Base-by-base conservation (phyloP, 1,140 invertebrate species). In the Sinella curviseta region DNA sequence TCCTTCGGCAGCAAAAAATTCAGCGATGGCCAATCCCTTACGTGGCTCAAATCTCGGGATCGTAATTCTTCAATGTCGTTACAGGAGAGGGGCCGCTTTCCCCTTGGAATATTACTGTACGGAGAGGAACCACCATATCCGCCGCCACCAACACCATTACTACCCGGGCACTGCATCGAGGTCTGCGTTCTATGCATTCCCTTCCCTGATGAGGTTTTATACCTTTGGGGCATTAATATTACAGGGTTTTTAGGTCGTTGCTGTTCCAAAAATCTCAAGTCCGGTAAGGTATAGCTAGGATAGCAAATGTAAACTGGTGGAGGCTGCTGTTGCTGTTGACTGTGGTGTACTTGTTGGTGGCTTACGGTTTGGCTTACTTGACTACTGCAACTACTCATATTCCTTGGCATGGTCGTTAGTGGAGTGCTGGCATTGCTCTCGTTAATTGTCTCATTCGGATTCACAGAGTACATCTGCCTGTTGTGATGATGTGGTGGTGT, bases 1-100 rank as follows among this genome's bases (percentile, higher is more conserved):
- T 97, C 94, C 75, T 89, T 88, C 0, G 95, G 95, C 55, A 97
- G 86, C 26, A 97, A 88, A 75, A 96, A 92, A 79, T 93, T 94
- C 39, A 97, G 87, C 0, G 94, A 96, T 85, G 96, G 94, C 95
- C 95, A 97, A 85, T 97, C 95, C 84, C 91, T 90, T 14, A 97
- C 92, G 84, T 96, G 94, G 30, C 90, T 90, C 79, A 96, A 92
- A 78, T 93, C 93, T 85, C 92, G 91, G 83, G 92, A 92, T 83
- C 92, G 92, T 20, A 96, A 86, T 31, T 91, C 89, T 86, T 96
- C 94, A 39, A 95, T 89, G 85, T 96, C 94, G 82, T 92, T 93
- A 84, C 93, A 94, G 30, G 93, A 94, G 82, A 93, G 93, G n/a
- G 94, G 94, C 83, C 94, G 88, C 81, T 80, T 77, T 67, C 78